Evolutionary conservation across 2,888 invertebrate genomes (phyloP).

Genomic region (Tipula unca): DNA sequence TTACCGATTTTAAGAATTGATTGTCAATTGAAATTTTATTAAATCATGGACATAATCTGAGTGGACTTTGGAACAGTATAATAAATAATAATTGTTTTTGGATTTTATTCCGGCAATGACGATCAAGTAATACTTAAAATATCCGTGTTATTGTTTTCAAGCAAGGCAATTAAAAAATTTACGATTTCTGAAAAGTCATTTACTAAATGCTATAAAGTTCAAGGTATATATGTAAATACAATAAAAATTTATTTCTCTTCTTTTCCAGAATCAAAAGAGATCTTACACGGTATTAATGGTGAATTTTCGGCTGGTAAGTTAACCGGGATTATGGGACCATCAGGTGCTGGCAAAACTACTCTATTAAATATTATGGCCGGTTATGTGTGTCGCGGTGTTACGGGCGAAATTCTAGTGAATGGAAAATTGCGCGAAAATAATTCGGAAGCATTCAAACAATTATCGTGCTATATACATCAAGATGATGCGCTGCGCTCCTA

Average conservation of each 20-base stretch:
- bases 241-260: background rate
- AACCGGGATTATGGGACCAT: constrained; percentile 57
- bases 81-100: too few species aligned
- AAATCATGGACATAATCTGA: too few species aligned
- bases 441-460: constrained; percentile 59
- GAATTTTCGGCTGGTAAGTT: constrained; percentile 52
- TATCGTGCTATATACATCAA: constrained; percentile 82
- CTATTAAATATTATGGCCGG: constrained; percentile 84
- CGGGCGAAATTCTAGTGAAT: constrained; percentile 64
- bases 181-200: too few species aligned
- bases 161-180: too few species aligned
- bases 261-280: constrained; percentile 45
- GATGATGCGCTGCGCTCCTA: constrained; percentile 66
- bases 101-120: too few species aligned
- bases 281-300: constrained; percentile 53
- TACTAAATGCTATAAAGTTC: too few species aligned
- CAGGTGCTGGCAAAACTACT: constrained; percentile 75
- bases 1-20: too few species aligned
- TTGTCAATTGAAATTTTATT: too few species aligned
- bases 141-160: too few species aligned
- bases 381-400: constrained; percentile 70
- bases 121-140: too few species aligned
- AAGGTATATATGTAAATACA: background rate
- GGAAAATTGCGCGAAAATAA: constrained; percentile 49
- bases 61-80: too few species aligned